These are phyloP conservation scores for Drosophila kanekoi DNA, from an alignment of 2,888 invertebrate species.

Conservation along the genomic window DNA sequence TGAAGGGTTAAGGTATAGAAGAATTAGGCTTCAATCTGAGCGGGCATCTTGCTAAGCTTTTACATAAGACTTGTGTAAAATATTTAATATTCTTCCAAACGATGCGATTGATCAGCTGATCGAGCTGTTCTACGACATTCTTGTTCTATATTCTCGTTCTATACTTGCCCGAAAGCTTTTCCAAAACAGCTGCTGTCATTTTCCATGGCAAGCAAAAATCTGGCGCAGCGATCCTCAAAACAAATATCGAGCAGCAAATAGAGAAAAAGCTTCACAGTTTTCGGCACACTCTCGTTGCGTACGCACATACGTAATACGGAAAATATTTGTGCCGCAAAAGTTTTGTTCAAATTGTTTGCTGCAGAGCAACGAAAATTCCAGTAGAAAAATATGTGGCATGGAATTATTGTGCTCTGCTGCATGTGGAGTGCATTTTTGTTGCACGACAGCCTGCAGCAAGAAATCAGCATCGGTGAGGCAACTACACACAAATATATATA, in stretches of 20 bases:
- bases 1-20: no score
- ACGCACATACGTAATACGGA: slow-evolving; percentile 27
- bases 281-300: not conserved
- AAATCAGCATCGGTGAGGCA: slow-evolving; percentile 76
- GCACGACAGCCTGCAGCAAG: slow-evolving; percentile 56
- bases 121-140: no score
- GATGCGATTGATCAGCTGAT: slow-evolving; percentile 1
- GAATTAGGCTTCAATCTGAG: no score
- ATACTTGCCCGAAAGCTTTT: slow-evolving; percentile 20
- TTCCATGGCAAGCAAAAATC: not conserved
- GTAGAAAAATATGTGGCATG: slow-evolving; percentile 55
- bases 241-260: slow-evolving; percentile 1
- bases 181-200: slow-evolving; percentile 18
- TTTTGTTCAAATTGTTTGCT: slow-evolving; percentile 23
- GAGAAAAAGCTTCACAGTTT: slow-evolving; percentile 48
- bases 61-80: no score
- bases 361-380: slow-evolving; percentile 43
- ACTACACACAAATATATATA: not conserved
- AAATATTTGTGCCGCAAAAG: slow-evolving; percentile 41
- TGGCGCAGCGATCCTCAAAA: slow-evolving; percentile 21
- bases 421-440: slow-evolving; percentile 63
- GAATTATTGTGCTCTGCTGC: slow-evolving; percentile 50
- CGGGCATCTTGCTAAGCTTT: not conserved
- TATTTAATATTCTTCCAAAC: not conserved
- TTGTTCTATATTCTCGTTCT: no score